Conservation (phyloP, 2,888 invertebrate species). For the Pyrrhia umbra region DNA sequence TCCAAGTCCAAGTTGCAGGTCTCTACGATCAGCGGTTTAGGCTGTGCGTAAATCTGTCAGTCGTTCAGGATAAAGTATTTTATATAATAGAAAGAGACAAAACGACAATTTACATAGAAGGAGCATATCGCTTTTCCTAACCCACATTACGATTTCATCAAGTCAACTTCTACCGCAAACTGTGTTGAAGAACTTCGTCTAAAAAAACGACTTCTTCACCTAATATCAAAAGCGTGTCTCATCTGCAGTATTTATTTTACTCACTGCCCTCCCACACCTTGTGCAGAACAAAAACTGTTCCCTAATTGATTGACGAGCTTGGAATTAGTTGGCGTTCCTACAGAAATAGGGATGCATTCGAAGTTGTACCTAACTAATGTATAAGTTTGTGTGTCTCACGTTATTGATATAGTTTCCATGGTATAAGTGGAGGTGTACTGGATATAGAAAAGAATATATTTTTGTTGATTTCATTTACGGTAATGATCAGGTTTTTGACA, state of each 20-base stretch:
- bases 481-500: no score
- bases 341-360: conserved; percentile 60
- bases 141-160: no score
- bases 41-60: no score
- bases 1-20: no score
- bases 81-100: no score
- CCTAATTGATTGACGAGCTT: conserved; percentile 86
- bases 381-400: conserved; percentile 9
- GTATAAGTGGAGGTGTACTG: background rate
- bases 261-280: conserved; percentile 58
- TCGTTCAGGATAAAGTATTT: no score
- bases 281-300: conserved; percentile 78
- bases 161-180: no score
- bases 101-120: no score
- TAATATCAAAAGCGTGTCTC: conserved; percentile 15
- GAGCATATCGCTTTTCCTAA: no score
- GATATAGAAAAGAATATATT: no score
- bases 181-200: background rate
- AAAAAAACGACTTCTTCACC: background rate
- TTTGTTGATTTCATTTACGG: no score
- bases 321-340: conserved; percentile 75
- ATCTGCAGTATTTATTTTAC: conserved; percentile 43
- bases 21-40: no score
- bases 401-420: conserved; percentile 14
- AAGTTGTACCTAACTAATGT: conserved; percentile 50